These are phyloP conservation scores for Leucania comma DNA, from an alignment of 2,888 invertebrate genomes.

Conservation along the genomic window DNA sequence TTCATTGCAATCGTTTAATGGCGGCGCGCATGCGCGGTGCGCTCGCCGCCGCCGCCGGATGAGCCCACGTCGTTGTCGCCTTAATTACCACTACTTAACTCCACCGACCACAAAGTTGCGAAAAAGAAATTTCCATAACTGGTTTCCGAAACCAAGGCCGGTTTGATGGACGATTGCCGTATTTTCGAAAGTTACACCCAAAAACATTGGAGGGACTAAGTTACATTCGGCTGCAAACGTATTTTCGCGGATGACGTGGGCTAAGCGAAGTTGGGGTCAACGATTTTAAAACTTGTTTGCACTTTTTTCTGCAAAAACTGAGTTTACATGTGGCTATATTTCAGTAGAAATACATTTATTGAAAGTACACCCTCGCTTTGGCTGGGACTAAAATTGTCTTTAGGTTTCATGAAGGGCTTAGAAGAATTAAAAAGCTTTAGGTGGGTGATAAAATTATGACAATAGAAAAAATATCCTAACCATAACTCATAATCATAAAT, in stretches of 20 bases:
- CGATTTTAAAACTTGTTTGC: neutral
- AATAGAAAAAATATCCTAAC: no score
- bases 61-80: slow-evolving; percentile 31
- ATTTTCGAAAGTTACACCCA: slow-evolving; percentile 48
- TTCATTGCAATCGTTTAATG: slow-evolving; percentile 54
- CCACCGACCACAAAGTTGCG: slow-evolving; percentile 49
- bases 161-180: slow-evolving; percentile 38
- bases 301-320: neutral
- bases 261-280: slow-evolving; percentile 23
- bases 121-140: slow-evolving; percentile 63
- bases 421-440: neutral
- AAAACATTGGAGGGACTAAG: slow-evolving; percentile 8
- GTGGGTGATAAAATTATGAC: neutral
- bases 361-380: neutral
- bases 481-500: no score
- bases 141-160: slow-evolving; percentile 48
- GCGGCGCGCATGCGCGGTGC: slow-evolving; percentile 20
- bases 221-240: slow-evolving; percentile 16
- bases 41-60: slow-evolving; percentile 3
- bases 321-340: neutral
- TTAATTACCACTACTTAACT: slow-evolving; percentile 60
- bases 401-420: neutral
- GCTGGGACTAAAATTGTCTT: no score
- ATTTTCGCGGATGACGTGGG: slow-evolving; percentile 28
- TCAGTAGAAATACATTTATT: neutral